Conservation (phyloP, 2,113 vertebrate species). For the Entosphenus tridentatus region DNA sequence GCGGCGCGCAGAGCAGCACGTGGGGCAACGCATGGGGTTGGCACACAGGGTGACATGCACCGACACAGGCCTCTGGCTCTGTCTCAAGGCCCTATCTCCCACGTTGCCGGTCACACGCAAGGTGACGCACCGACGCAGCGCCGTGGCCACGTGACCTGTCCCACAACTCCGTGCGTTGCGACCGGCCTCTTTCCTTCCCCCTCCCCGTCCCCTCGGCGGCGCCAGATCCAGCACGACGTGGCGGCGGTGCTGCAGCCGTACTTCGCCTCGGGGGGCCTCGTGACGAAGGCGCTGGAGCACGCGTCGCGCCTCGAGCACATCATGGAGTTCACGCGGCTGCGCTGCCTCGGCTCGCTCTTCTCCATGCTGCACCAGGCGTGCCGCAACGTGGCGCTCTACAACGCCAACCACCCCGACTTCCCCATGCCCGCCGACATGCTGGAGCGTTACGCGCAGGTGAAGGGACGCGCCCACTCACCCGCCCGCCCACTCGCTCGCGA, state of each 20-base stretch:
- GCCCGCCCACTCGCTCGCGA: too few species aligned
- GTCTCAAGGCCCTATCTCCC: too few species aligned
- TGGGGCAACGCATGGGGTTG: too few species aligned
- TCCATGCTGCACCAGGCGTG: conserved; percentile 97
- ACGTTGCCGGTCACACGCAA: too few species aligned
- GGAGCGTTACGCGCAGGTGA: conserved; percentile 84
- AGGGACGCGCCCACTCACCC: rapidly evolving
- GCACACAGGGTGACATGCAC: too few species aligned
- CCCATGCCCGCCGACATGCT: conserved; percentile 88
- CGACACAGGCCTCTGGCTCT: too few species aligned
- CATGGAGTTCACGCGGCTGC: conserved; percentile 89
- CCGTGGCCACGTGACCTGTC: too few species aligned
- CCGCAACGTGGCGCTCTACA: conserved; percentile 78
- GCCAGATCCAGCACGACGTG: conserved; percentile 69
- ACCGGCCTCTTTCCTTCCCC: too few species aligned
- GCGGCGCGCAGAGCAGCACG: too few species aligned
- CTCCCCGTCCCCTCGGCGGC: neutral
- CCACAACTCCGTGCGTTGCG: too few species aligned
- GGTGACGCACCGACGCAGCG: too few species aligned
- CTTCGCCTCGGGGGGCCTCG: conserved; percentile 76
- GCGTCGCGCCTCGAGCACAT: conserved; percentile 94
- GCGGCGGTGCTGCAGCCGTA: conserved; percentile 67
- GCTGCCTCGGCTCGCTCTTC: conserved; percentile 73
- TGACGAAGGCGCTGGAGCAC: conserved; percentile 82
- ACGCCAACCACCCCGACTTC: conserved; percentile 88